These are phyloP conservation scores for Ormyrus pomaceus DNA, from an alignment of 2,888 invertebrate genomes.

Conservation along the genomic window DNA sequence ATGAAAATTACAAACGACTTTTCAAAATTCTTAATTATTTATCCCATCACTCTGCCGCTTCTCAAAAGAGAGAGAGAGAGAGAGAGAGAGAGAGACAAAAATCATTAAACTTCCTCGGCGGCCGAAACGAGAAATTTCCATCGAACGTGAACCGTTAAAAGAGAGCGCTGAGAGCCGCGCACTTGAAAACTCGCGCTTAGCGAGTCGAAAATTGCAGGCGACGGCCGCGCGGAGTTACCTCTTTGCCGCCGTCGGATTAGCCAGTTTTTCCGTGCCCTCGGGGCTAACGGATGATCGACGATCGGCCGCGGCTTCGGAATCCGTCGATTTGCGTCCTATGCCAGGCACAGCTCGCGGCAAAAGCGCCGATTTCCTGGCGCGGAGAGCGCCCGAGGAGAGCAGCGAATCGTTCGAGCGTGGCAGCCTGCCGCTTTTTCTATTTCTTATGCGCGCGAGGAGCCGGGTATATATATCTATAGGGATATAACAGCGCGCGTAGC, in stretches of 20 bases:
- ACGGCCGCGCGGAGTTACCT: neutral
- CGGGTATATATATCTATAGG: neutral
- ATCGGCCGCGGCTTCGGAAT: neutral
- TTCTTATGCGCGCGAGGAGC: neutral
- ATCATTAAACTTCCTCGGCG: too few species aligned
- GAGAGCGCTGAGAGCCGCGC: too few species aligned
- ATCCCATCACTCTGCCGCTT: too few species aligned
- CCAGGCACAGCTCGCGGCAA: neutral
- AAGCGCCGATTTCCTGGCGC: conserved; percentile 25
- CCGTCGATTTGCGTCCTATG: neutral
- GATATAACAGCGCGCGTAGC: neutral
- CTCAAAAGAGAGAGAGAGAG: too few species aligned
- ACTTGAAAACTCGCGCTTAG: too few species aligned
- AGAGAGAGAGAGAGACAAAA: too few species aligned
- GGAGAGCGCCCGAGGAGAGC: neutral
- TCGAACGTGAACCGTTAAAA: too few species aligned
- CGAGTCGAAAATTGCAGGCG: too few species aligned
- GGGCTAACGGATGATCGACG: conserved; percentile 28
- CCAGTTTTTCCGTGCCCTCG: conserved; percentile 3
- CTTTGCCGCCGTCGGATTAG: conserved; percentile 13
- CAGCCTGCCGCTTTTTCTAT: too few species aligned
- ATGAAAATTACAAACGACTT: too few species aligned
- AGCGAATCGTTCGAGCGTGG: conserved; percentile 6
- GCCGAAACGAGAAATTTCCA: too few species aligned
- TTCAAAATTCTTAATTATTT: too few species aligned